phyloP scores from a whole-genome alignment of 2,797 vertebrate genomes.

The Liparis tanakae region DNA sequence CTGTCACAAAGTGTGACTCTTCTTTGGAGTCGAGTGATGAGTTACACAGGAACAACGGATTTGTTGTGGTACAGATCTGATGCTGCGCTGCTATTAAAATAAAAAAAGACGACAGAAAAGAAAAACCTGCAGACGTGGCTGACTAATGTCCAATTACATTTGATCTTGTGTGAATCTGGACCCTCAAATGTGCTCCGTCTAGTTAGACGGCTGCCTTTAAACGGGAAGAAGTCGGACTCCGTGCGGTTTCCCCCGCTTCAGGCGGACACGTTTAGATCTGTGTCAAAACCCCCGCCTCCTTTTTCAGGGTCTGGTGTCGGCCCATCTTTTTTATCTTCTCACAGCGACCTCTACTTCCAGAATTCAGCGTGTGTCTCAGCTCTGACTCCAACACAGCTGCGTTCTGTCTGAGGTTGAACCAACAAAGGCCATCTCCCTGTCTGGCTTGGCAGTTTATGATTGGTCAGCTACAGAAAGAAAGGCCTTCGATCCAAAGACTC shows the following conservation, averaged over 20 bases:
- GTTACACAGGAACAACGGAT: slow-evolving; percentile 18
- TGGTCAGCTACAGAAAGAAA: slow-evolving; percentile 60
- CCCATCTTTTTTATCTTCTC: slow-evolving; percentile 29
- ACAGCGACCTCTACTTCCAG: slow-evolving; percentile 3
- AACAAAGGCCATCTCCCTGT: slow-evolving; percentile 13
- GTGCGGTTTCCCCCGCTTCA: slow-evolving; percentile 17
- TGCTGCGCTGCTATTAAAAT: slow-evolving; percentile 40
- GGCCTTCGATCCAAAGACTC: slow-evolving; percentile 38
- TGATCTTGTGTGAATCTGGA: slow-evolving; percentile 39
- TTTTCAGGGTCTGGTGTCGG: slow-evolving; percentile 21
- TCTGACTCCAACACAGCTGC: slow-evolving; percentile 30
- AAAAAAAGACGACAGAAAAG: not conserved
- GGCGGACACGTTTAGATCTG: slow-evolving; percentile 30
- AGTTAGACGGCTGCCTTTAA: slow-evolving; percentile 12
- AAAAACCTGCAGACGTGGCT: not conserved
- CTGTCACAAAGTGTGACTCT: slow-evolving; percentile 6
- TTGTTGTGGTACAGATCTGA: slow-evolving; percentile 43
- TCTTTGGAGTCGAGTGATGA: slow-evolving; percentile 20
- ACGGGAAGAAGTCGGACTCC: slow-evolving; percentile 17
- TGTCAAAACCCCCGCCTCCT: slow-evolving; percentile 13
- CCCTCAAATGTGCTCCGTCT: slow-evolving; percentile 4
- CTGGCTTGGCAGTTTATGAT: slow-evolving; percentile 60
- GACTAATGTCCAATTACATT: slow-evolving; percentile 30
- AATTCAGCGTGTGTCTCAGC: slow-evolving; percentile 10
- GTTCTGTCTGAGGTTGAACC: slow-evolving; percentile 37